Evolutionary conservation across 1,140 invertebrate species (phyloP).

Genomic region (Lasaia peninsularis): DNA sequence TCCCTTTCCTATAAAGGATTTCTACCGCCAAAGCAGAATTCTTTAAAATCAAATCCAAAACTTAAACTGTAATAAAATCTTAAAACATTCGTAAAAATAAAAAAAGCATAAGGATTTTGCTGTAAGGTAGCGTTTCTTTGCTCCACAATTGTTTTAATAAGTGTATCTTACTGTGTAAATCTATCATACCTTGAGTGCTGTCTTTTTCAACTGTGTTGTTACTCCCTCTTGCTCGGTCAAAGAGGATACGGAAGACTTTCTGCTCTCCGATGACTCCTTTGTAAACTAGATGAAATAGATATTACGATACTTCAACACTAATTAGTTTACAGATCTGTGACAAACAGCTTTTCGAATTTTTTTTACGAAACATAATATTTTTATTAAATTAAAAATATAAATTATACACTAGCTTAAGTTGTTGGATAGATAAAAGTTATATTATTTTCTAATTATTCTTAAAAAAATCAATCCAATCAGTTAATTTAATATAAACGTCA

Average conservation of each 20-base stretch:
- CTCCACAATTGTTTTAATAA: background rate
- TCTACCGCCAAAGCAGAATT: conserved; percentile 15
- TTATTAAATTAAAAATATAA: too few relatives aligned
- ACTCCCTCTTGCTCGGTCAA: conserved; percentile 59
- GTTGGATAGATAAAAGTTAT: too few relatives aligned
- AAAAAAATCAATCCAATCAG: too few relatives aligned
- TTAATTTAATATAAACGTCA: too few relatives aligned
- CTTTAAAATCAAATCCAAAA: conserved; percentile 8
- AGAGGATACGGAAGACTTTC: conserved; percentile 63
- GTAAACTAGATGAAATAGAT: conserved; percentile 45
- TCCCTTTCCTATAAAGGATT: conserved; percentile 4
- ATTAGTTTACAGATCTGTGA: background rate
- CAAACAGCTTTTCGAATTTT: too few relatives aligned
- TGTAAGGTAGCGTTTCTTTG: conserved; percentile 18
- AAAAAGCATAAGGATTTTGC: conserved; percentile 16
- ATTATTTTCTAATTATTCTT: too few relatives aligned
- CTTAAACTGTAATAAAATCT: background rate
- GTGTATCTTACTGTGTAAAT: background rate
- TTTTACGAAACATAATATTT: too few relatives aligned
- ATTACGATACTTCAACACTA: background rate
- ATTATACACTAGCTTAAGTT: too few relatives aligned
- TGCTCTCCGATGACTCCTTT: conserved; percentile 66
- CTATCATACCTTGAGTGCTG: conserved; percentile 53
- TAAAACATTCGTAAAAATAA: conserved; percentile 1
- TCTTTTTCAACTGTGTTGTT: conserved; percentile 49